Evolutionary conservation across 2,113 vertebrate species (phyloP), one percentile per base, ranked within the genome.

Genomic region (Hypanus sabinus): DNA sequence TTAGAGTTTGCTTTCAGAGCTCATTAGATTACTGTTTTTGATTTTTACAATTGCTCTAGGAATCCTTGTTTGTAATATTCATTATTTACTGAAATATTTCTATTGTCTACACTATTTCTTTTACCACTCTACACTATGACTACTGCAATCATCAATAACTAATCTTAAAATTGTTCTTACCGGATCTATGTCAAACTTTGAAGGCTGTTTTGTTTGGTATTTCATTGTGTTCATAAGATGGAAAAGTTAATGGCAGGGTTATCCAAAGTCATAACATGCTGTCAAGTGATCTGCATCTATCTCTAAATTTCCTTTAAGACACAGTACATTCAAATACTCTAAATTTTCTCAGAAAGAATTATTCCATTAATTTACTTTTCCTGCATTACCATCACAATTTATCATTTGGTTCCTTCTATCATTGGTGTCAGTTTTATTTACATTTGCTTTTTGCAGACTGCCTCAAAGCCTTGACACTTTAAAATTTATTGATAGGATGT

Each of bases 181-280:
- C 93, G 46, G 93, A 94, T 94, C 75, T 55, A 76, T 94, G 93
- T 94, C 93, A 94, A 94, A 94, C 93, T 94, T 94, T 62, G 93
- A 94, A 65, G 93, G 93, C 93, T 94, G 93, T 94, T 93, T 93
- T 55, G 36, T 93, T 93, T 94, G 75, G 62, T 10, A 76, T 94
- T 20, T 65, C 22, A 68, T 68, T 62, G 60, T 36, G 36, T 94
- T 77, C 77, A 62, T 81, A 94, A 94, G 77, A 94, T 80, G 46
- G 62, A 36, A 81, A 22, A 94, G 71, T 94, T 94, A 94, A 55
- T 94, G 38, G 14, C 16, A 94, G 5, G 22, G 36, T 93, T 93
- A 93, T 73, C 6, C 33, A 55, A 93, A 73, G 70, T 46, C 70
- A 55, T 46, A 14, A 55, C 7, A 12, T 46, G 73, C n/a, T 65